These are phyloP conservation scores for Drosophila greeni DNA, from an alignment of 2,888 invertebrate genomes.

Conservation along the genomic window DNA sequence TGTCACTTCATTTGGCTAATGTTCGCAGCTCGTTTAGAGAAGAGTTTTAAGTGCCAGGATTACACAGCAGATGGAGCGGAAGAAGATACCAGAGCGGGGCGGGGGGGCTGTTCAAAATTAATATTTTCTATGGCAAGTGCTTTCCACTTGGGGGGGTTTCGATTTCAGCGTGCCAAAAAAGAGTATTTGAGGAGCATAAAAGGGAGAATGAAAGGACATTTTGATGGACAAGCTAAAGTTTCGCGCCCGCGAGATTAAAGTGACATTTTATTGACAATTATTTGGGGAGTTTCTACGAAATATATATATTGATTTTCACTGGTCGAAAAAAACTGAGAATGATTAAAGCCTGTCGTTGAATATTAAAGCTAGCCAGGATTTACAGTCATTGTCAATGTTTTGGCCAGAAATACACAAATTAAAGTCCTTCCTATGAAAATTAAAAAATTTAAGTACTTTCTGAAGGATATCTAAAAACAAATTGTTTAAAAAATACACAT, in stretches of 20 bases:
- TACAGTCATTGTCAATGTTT: neutral
- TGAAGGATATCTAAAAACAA: no score
- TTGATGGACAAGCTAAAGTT: constrained; percentile 25
- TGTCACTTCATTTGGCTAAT: constrained; percentile 59
- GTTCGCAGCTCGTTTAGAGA: constrained; percentile 23
- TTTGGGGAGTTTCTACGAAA: neutral
- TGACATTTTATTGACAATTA: constrained; percentile 5
- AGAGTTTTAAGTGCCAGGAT: constrained; percentile 41
- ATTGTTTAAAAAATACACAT: no score
- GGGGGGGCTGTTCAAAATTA: constrained; percentile 30
- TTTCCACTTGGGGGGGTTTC: constrained; percentile 36
- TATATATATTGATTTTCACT: constrained; percentile 4
- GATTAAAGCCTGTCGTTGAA: neutral
- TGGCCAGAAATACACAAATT: neutral
- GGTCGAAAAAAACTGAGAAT: neutral
- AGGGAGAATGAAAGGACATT: constrained; percentile 16
- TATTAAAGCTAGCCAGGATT: neutral
- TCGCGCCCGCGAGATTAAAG: constrained; percentile 16
- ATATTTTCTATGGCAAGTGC: constrained; percentile 35
- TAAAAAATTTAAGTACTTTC: no score
- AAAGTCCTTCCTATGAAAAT: no score
- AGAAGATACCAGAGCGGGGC: constrained; percentile 9
- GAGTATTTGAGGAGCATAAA: constrained; percentile 24
- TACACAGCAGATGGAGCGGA: constrained; percentile 42
- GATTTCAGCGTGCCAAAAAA: constrained; percentile 12